phyloP scores from a whole-genome alignment of 2,888 invertebrate genomes.

The Serrognathus titanus region DNA sequence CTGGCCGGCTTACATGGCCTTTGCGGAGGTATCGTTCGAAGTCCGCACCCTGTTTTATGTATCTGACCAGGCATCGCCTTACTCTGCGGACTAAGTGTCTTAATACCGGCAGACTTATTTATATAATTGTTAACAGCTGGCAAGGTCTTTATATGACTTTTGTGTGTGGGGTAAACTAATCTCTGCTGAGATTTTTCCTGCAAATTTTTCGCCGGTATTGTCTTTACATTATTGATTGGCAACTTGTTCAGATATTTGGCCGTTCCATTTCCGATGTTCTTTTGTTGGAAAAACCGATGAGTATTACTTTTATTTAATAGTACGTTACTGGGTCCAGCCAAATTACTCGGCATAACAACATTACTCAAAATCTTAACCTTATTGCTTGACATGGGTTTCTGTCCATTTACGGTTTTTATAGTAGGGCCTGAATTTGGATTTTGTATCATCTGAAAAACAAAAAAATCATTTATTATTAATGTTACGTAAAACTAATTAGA shows the following conservation, averaged over 20 bases:
- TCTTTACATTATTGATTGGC: constrained; percentile 12
- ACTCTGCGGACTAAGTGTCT: constrained; percentile 41
- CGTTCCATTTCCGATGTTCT: constrained; percentile 39
- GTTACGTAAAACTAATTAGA: too few species aligned
- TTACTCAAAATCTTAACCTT: constrained; percentile 48
- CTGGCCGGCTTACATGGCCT: constrained; percentile 38
- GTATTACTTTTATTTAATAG: constrained; percentile 38
- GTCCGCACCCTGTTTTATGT: constrained; percentile 40
- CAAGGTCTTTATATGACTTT: constrained; percentile 42
- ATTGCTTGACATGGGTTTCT: constrained; percentile 33
- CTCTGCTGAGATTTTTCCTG: constrained; percentile 26
- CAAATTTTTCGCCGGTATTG: constrained; percentile 8
- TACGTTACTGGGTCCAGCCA: constrained; percentile 33
- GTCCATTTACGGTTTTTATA: constrained; percentile 42
- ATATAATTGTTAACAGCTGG: constrained; percentile 38
- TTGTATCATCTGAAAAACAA: constrained; percentile 20
- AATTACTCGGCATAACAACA: constrained; percentile 34
- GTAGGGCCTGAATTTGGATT: constrained; percentile 22
- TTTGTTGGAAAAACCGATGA: constrained; percentile 39
- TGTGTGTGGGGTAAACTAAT: constrained; percentile 40
- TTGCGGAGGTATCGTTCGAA: constrained; percentile 47
- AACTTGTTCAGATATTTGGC: constrained; percentile 41
- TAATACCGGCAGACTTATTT: constrained; percentile 34
- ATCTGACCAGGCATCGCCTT: constrained; percentile 35
- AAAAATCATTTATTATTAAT: too few species aligned